phyloP scores from a whole-genome alignment of 2,888 invertebrate species.

The Xylocampa areola region DNA sequence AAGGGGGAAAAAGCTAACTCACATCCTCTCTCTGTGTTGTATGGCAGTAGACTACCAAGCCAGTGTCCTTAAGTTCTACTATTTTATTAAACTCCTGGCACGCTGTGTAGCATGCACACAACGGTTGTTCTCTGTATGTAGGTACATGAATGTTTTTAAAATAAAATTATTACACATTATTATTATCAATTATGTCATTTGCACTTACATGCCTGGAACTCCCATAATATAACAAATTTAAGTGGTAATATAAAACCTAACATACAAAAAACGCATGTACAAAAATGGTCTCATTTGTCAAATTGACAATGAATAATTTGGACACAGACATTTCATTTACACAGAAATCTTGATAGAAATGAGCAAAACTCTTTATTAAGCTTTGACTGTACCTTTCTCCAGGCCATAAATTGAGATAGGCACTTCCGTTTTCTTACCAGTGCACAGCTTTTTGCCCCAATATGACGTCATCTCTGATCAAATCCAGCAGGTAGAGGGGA shows the following conservation, averaged over 20 bases:
- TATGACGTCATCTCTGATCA: too few species aligned
- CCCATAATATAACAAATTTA: conserved; percentile 17
- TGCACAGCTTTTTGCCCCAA: too few species aligned
- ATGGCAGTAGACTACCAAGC: conserved; percentile 67
- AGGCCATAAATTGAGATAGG: too few species aligned
- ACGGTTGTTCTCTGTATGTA: conserved; percentile 27
- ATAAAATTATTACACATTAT: neutral
- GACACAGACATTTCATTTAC: too few species aligned
- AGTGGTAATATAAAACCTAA: conserved; percentile 28
- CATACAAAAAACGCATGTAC: conserved; percentile 16
- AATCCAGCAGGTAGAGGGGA: too few species aligned
- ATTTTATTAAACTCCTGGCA: conserved; percentile 58
- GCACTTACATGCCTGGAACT: conserved; percentile 13
- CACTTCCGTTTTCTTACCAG: too few species aligned
- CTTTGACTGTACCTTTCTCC: too few species aligned
- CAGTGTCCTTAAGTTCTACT: conserved; percentile 62
- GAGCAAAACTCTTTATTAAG: too few species aligned
- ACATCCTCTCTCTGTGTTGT: conserved; percentile 50
- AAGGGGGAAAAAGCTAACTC: too few species aligned
- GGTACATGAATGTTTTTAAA: neutral
- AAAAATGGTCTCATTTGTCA: conserved; percentile 25
- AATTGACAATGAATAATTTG: conserved; percentile 30
- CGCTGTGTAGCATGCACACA: conserved; percentile 36
- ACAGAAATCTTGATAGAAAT: too few species aligned
- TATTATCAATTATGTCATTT: neutral